Percentiles rank a stretch among this genome's conserved stretches.
Evolutionary conservation across 2,888 invertebrate species (phyloP).

Genomic region (Athalia rosae): DNA sequence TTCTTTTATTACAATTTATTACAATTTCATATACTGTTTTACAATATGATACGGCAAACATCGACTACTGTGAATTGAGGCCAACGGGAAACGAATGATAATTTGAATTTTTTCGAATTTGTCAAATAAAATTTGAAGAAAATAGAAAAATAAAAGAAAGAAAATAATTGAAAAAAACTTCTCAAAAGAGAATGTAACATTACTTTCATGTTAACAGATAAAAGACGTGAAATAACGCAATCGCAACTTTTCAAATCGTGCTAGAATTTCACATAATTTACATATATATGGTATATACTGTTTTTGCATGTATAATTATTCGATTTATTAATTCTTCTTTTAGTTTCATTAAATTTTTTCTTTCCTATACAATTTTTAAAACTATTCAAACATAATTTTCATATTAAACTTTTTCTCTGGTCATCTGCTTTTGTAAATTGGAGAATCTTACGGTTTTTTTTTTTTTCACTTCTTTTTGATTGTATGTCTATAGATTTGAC

Average conservation of each 20-base stretch:
- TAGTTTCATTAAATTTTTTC: no score
- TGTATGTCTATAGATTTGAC: background rate
- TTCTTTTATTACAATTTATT: conserved; percentile 42
- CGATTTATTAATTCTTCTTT: no score
- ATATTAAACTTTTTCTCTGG: no score
- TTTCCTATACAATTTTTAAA: no score
- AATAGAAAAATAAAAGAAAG: background rate
- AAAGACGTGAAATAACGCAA: background rate
- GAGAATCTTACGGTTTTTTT: no score
- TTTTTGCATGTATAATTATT: background rate
- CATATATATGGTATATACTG: background rate
- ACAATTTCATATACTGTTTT: conserved; percentile 28
- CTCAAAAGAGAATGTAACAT: background rate
- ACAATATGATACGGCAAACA: conserved; percentile 35
- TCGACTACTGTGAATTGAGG: conserved; percentile 41
- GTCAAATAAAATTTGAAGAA: background rate
- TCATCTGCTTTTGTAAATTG: no score
- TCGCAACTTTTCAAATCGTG: background rate
- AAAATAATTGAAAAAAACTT: background rate
- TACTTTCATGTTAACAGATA: background rate
- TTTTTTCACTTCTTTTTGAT: no score
- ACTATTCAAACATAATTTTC: no score
- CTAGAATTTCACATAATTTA: background rate
- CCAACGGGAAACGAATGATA: conserved; percentile 19
- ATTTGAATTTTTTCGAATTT: background rate